Conservation (phyloP, 1,140 invertebrate genomes). For the Ooceraea biroi region DNA sequence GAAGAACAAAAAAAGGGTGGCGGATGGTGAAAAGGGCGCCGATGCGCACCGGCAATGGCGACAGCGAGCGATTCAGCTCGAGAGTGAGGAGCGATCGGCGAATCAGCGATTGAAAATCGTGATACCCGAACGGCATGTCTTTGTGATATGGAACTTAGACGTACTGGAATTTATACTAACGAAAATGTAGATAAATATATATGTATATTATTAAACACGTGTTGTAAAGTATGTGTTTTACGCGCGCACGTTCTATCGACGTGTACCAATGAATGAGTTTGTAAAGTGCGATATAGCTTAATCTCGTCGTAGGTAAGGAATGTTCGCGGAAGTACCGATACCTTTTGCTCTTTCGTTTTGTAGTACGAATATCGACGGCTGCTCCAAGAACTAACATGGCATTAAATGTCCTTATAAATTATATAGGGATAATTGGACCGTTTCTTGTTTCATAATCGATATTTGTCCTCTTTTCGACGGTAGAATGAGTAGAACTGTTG, state of each 20-base stretch:
- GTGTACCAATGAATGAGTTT: constrained; percentile 48
- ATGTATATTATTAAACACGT: constrained; percentile 55
- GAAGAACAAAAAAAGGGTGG: neutral
- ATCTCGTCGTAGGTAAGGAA: constrained; percentile 39
- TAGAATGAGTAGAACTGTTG: neutral
- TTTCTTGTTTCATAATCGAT: constrained; percentile 22
- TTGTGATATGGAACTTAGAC: constrained; percentile 81
- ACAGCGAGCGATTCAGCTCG: constrained; percentile 48
- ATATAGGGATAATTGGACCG: neutral
- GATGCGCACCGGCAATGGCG: constrained; percentile 24
- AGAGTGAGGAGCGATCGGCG: constrained; percentile 31
- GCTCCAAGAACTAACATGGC: too few relatives aligned
- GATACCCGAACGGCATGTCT: constrained; percentile 80
- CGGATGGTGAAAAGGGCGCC: neutral
- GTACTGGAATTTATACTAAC: constrained; percentile 74
- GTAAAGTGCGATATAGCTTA: constrained; percentile 59
- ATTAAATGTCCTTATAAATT: neutral
- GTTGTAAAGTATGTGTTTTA: constrained; percentile 45
- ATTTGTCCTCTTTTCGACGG: neutral
- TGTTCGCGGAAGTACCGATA: constrained; percentile 21
- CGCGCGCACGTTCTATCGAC: constrained; percentile 47
- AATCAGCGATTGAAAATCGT: constrained; percentile 69
- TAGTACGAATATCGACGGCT: neutral
- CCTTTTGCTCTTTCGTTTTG: constrained; percentile 4
- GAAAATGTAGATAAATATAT: constrained; percentile 66